Evolutionary conservation across 2,888 invertebrate species (phyloP).

Genomic region (Aporophyla lueneburgensis): DNA sequence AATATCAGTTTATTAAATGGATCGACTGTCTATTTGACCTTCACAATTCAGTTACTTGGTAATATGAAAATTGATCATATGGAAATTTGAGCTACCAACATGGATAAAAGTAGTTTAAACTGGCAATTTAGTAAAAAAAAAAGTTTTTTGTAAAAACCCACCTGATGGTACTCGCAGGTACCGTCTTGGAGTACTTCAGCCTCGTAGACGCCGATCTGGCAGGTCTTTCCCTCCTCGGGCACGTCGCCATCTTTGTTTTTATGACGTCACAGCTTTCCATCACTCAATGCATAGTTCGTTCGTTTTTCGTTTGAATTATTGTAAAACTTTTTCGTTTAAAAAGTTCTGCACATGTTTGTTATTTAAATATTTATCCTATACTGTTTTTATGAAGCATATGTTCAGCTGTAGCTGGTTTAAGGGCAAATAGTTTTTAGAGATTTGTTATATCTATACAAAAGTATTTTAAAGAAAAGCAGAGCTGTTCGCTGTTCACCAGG

Average conservation of each 20-base stretch:
- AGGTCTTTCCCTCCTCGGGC: constrained; percentile 83
- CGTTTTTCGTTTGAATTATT: constrained; percentile 43
- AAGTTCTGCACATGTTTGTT: constrained; percentile 61
- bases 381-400: constrained; percentile 51
- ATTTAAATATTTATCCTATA: constrained; percentile 15
- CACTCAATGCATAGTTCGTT: constrained; percentile 59
- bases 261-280: constrained; percentile 58
- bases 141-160: constrained; percentile 57
- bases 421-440: constrained; percentile 9
- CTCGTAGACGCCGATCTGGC: constrained; percentile 82
- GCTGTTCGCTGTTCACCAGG: not conserved
- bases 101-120: too few relatives aligned
- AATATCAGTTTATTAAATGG: too few relatives aligned
- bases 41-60: too few relatives aligned
- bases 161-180: constrained; percentile 86
- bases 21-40: too few relatives aligned
- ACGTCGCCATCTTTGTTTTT: constrained; percentile 79
- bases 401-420: constrained; percentile 57
- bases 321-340: constrained; percentile 59
- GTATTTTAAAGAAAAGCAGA: not conserved
- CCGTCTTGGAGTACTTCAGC: constrained; percentile 87
- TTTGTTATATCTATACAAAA: constrained; percentile 17
- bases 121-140: not conserved
- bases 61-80: too few relatives aligned
- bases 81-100: too few relatives aligned